Evolutionary conservation across 1,140 invertebrate species (phyloP).

Genomic region (Sinonovacula constricta): DNA sequence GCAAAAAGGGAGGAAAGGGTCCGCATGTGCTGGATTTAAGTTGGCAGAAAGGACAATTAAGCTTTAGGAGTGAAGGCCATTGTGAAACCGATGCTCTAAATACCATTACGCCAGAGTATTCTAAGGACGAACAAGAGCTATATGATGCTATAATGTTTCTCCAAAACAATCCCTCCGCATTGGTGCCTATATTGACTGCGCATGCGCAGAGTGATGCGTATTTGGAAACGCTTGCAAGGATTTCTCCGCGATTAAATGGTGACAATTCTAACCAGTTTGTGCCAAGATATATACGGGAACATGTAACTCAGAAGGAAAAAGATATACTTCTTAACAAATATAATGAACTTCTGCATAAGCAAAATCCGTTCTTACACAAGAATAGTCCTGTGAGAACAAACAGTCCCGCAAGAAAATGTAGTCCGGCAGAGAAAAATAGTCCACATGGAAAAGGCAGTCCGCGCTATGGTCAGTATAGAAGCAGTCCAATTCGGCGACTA

Average conservation of each 20-base stretch:
- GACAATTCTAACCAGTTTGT: background rate
- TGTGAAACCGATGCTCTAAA: background rate
- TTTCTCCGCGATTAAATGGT: slow-evolving; percentile 14
- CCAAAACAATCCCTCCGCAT: slow-evolving; percentile 46
- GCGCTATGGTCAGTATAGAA: background rate
- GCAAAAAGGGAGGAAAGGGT: background rate
- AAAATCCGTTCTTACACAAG: slow-evolving; percentile 5
- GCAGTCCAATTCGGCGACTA: slow-evolving; percentile 17
- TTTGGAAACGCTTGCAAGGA: slow-evolving; percentile 36
- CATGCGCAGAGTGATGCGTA: slow-evolving; percentile 49
- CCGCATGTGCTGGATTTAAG: slow-evolving; percentile 29
- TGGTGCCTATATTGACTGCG: slow-evolving; percentile 43
- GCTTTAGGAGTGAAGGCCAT: background rate
- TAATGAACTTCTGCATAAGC: slow-evolving; percentile 4
- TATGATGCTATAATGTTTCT: slow-evolving; percentile 46
- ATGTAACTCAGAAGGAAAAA: slow-evolving; percentile 8
- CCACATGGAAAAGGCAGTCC: background rate
- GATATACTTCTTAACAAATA: slow-evolving; percentile 29
- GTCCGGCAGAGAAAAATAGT: too few species aligned
- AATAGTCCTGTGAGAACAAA: background rate
- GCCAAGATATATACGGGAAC: slow-evolving; percentile 18
- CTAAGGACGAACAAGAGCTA: slow-evolving; percentile 38
- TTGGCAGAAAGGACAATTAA: too few species aligned
- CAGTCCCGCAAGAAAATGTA: too few species aligned
- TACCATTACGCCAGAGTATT: slow-evolving; percentile 21